phyloP scores from a whole-genome alignment of 2,888 invertebrate genomes.

The Punctoribates punctum region DNA sequence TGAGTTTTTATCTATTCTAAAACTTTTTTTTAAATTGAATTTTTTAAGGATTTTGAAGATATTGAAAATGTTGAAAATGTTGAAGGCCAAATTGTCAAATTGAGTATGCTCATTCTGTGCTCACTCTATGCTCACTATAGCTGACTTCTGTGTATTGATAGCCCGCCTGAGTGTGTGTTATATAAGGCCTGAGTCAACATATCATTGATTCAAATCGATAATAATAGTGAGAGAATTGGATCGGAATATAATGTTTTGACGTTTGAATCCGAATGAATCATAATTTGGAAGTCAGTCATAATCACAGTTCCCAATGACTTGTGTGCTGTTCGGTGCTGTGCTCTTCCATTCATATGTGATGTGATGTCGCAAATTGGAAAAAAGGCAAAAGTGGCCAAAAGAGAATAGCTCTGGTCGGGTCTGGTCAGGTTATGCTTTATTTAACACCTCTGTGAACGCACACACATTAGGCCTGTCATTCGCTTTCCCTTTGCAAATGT shows the following conservation, averaged over 20 bases:
- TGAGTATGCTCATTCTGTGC: too few species aligned
- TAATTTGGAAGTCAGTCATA: slow-evolving; percentile 7
- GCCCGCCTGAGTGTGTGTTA: too few species aligned
- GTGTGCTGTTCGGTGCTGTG: background rate
- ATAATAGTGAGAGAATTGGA: background rate
- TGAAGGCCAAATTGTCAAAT: too few species aligned
- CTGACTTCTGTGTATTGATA: too few species aligned
- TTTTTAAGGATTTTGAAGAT: too few species aligned
- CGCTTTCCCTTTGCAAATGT: background rate
- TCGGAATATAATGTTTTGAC: slow-evolving; percentile 6
- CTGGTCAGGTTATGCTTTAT: slow-evolving; percentile 20
- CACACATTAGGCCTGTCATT: slow-evolving; percentile 3
- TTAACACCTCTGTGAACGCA: slow-evolving; percentile 27
- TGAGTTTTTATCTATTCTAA: too few species aligned
- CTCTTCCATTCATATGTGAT: background rate
- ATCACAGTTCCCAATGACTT: slow-evolving; percentile 18
- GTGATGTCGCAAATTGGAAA: slow-evolving; percentile 20
- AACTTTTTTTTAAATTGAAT: too few species aligned
- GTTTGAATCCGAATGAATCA: slow-evolving; percentile 23
- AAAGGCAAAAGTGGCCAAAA: slow-evolving; percentile 26
- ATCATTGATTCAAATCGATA: background rate
- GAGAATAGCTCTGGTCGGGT: slow-evolving; percentile 9
- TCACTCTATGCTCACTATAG: too few species aligned
- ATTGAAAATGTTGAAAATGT: too few species aligned
- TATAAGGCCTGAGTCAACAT: too few species aligned